Percentiles rank a stretch among this genome's conserved stretches.
Conservation (phyloP, 2,113 vertebrate genomes). For the Rhombomys opimus region DNA sequence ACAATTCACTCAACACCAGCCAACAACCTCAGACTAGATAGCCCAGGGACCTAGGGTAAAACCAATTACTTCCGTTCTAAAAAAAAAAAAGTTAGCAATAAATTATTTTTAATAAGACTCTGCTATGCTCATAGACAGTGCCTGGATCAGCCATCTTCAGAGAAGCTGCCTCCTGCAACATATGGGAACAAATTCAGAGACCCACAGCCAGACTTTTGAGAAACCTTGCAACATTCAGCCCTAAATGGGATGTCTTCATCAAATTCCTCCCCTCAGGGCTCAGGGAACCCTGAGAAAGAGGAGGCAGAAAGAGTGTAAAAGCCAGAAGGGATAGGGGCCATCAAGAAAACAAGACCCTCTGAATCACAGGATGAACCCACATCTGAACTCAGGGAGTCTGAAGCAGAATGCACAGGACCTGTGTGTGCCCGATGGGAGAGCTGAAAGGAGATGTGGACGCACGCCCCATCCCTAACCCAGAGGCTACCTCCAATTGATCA, state of each 20-base stretch:
- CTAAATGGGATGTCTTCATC: not conserved
- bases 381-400: no score
- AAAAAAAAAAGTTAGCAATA: not conserved
- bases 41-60: not conserved
- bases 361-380: no score
- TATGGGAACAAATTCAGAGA: not conserved
- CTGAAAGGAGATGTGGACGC: no score
- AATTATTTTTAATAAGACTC: not conserved
- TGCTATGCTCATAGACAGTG: not conserved
- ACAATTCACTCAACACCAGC: no score
- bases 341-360: no score
- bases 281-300: no score
- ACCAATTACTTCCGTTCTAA: not conserved
- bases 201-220: not conserved
- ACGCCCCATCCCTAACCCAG: no score
- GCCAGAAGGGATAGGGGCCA: no score
- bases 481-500: no score
- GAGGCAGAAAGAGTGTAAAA: no score
- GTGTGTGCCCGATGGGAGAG: no score
- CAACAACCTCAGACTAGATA: not conserved
- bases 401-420: no score
- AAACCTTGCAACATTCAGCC: not conserved
- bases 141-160: not conserved
- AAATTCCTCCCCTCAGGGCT: not conserved
- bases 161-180: not conserved